These are phyloP conservation scores for Cerastis leucographa DNA, from an alignment of 2,888 invertebrate species.

Conservation along the genomic window DNA sequence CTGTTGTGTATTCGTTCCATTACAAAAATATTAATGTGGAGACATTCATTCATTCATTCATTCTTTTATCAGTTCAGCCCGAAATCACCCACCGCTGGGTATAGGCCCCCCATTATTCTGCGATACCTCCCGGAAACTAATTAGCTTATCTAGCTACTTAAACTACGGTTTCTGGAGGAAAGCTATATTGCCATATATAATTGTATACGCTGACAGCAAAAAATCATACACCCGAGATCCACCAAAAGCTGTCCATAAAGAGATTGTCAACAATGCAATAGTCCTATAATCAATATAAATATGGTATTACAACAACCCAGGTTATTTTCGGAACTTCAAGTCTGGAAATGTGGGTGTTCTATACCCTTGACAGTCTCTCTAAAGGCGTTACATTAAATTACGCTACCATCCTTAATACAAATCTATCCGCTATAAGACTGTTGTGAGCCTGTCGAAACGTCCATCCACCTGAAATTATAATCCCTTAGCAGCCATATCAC, in stretches of 20 bases:
- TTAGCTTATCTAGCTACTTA: neutral
- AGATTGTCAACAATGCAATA: neutral
- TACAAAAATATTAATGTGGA: neutral
- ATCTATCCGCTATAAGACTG: conserved; percentile 13
- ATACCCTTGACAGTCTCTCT: neutral
- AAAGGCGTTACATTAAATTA: neutral
- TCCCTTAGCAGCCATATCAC: conserved; percentile 37
- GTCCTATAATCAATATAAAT: neutral
- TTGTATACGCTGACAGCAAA: no score
- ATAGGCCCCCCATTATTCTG: neutral
- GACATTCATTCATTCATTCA: no score
- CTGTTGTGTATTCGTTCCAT: neutral
- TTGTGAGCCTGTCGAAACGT: conserved; percentile 20
- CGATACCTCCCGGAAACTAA: neutral
- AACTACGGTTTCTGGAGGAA: neutral
- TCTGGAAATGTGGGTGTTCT: neutral
- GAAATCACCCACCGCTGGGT: neutral
- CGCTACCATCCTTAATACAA: neutral
- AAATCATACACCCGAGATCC: neutral
- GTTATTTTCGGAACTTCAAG: neutral
- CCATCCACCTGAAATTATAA: conserved; percentile 48
- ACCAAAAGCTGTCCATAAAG: neutral
- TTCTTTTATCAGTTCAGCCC: neutral
- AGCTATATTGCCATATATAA: neutral
- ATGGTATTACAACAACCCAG: neutral